Conservation (phyloP, 2,888 invertebrate genomes). For the Halocaridina rubra region DNA sequence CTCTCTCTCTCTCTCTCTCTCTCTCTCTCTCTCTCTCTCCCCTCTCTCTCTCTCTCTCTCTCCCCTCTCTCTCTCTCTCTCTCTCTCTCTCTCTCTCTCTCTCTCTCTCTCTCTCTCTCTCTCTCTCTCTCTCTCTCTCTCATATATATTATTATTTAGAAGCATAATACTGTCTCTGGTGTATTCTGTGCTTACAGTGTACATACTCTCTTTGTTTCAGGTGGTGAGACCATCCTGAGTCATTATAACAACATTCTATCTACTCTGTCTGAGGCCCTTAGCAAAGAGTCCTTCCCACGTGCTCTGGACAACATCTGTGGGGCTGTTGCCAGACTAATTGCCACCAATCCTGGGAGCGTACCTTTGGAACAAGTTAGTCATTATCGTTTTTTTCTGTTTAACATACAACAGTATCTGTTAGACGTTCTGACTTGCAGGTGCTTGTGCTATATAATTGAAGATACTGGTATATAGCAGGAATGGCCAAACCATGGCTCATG, state of each 20-base stretch:
- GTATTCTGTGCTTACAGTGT: no score
- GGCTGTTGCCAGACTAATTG: constrained; percentile 80
- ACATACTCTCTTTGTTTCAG: constrained; percentile 28
- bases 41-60: background rate
- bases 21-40: no score
- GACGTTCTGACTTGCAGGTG: no score
- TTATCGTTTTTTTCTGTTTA: no score
- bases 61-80: background rate
- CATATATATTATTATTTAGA: background rate
- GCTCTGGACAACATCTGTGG: constrained; percentile 83
- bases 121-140: background rate
- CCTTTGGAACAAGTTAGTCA: constrained; percentile 76
- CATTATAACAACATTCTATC: constrained; percentile 77
- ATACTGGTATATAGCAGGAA: no score
- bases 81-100: background rate
- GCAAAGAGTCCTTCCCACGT: constrained; percentile 75
- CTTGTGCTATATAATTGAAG: no score
- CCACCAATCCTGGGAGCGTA: constrained; percentile 75
- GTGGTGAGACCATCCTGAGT: constrained; percentile 68
- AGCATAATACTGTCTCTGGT: no score
- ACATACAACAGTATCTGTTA: no score
- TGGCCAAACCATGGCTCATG: no score
- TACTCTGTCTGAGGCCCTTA: constrained; percentile 76
- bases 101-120: background rate
- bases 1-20: no score